phyloP scores from a whole-genome alignment of 2,888 invertebrate genomes.

The Pachycephus smyrnensis region DNA sequence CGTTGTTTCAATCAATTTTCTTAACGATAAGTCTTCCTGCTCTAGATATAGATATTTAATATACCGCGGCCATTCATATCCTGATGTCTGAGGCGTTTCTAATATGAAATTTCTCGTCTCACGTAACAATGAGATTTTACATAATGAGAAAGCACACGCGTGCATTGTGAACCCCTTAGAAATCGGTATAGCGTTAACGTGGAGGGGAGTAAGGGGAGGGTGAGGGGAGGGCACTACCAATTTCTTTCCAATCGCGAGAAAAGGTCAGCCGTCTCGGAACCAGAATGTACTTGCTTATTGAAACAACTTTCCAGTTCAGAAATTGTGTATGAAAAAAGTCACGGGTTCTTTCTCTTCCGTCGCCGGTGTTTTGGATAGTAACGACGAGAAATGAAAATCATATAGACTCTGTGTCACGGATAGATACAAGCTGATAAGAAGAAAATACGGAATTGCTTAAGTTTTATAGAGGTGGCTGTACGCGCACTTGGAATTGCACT shows the following conservation, averaged over 20 bases:
- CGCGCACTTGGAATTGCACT: neutral
- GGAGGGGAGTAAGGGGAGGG: too few species aligned
- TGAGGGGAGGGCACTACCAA: neutral
- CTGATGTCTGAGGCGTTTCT: slow-evolving; percentile 3
- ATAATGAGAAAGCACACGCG: slow-evolving; percentile 8
- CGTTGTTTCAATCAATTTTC: neutral
- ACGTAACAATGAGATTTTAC: slow-evolving; percentile 18
- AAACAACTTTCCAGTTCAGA: neutral
- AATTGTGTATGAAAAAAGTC: neutral
- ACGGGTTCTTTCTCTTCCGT: neutral
- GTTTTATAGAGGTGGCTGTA: neutral
- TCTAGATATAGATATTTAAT: neutral
- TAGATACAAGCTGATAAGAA: neutral
- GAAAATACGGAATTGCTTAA: neutral
- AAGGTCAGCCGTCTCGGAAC: neutral
- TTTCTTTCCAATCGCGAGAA: neutral
- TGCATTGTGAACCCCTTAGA: neutral
- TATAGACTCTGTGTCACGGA: neutral
- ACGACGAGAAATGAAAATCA: neutral
- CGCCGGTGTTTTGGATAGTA: neutral
- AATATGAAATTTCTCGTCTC: slow-evolving; percentile 16
- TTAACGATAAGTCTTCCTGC: neutral
- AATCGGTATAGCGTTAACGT: neutral
- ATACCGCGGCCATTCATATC: neutral
- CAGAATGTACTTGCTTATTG: neutral